Conservation (phyloP, 2,888 invertebrate genomes). For the Epistrophella euchroma region DNA sequence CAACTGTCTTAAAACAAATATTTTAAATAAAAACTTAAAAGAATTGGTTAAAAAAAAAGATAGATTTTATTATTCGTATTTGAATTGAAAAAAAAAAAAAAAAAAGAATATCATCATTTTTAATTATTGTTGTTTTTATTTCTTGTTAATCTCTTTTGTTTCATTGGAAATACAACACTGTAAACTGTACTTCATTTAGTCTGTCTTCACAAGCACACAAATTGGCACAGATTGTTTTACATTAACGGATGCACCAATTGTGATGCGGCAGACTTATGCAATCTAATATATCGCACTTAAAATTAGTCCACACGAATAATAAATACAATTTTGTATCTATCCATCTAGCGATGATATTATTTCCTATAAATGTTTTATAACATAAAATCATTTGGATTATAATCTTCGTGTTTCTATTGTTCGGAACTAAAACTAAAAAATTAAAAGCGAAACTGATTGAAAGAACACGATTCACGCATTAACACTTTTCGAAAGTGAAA, state of each 20-base stretch:
- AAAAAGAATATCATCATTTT: neutral
- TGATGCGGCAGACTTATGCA: conserved; percentile 44
- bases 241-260: conserved; percentile 63
- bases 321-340: neutral
- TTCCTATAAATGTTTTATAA: conserved; percentile 10
- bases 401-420: neutral
- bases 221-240: conserved; percentile 56
- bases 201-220: conserved; percentile 18
- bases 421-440: neutral
- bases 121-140: neutral
- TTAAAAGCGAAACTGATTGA: neutral
- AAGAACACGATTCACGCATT: conserved; percentile 53
- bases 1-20: conserved; percentile 13
- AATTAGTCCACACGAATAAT: conserved; percentile 35
- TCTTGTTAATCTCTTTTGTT: neutral
- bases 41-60: conserved; percentile 41
- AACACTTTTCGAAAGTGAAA: conserved; percentile 42
- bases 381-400: neutral
- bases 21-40: conserved; percentile 20
- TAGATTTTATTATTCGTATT: conserved; percentile 34
- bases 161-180: neutral
- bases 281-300: conserved; percentile 32
- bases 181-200: conserved; percentile 20
- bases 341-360: conserved; percentile 9
- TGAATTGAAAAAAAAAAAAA: too few species aligned